Conservation (phyloP, 1,140 invertebrate genomes). For the Diorhabda elongata region DNA sequence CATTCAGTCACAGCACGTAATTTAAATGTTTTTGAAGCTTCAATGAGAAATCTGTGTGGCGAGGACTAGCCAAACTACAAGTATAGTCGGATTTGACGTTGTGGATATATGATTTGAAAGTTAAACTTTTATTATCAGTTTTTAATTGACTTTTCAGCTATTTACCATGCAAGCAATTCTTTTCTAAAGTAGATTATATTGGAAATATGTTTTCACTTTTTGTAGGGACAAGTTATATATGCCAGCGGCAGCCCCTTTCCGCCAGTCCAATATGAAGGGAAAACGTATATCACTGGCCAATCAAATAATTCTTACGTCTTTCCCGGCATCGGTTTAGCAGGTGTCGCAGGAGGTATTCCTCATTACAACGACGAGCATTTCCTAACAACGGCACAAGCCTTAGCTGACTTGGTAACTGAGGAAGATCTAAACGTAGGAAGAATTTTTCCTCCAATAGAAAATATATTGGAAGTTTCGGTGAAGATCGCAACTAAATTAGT, state of each 20-base stretch:
- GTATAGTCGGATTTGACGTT: no score
- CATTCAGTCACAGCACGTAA: no score
- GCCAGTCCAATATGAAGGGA: conserved; percentile 72
- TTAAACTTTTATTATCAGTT: no score
- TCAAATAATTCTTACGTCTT: conserved; percentile 98
- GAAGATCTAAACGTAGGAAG: conserved; percentile 81
- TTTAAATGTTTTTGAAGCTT: no score
- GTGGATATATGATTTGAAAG: no score
- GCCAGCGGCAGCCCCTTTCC: conserved; percentile 91
- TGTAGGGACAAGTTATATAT: conserved; percentile 77
- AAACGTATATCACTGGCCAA: conserved; percentile 80
- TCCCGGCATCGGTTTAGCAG: conserved; percentile 86
- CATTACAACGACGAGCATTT: conserved; percentile 86
- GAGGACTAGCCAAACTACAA: no score
- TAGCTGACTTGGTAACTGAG: conserved; percentile 80
- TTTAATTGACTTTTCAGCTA: no score
- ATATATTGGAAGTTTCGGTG: conserved; percentile 83
- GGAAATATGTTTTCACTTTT: neutral
- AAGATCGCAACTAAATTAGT: conserved; percentile 81
- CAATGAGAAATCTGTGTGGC: no score
- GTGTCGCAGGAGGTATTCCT: conserved; percentile 75
- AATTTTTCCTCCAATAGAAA: conserved; percentile 88
- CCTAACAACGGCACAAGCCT: conserved; percentile 76
- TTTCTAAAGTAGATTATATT: no score
- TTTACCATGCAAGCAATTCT: no score